phyloP scores from a whole-genome alignment of 2,113 vertebrate species.

The Oryzias woworae region DNA sequence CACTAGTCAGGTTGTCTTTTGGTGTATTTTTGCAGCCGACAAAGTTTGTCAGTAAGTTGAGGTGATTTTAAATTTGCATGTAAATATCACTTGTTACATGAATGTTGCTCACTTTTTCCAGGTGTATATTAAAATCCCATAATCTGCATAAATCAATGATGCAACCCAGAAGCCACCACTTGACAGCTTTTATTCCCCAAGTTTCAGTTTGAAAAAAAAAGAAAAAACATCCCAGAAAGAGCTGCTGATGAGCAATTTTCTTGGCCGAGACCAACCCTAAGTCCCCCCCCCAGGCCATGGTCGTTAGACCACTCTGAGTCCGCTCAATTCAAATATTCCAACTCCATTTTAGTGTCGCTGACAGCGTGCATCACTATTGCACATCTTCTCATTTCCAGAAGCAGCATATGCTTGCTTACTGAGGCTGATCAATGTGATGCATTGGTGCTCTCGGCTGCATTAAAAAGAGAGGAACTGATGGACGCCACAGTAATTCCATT shows the following conservation, averaged over 20 bases:
- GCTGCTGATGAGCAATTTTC: slow-evolving; percentile 17
- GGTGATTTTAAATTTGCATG: too few species aligned
- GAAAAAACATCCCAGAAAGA: slow-evolving; percentile 1
- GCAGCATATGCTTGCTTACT: neutral
- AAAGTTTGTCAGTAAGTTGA: too few species aligned
- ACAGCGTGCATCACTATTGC: neutral
- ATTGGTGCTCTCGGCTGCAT: neutral
- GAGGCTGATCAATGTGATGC: neutral
- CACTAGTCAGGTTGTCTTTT: too few species aligned
- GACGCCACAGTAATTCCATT: neutral
- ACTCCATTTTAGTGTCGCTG: neutral
- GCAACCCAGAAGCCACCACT: slow-evolving; percentile 1
- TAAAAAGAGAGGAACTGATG: neutral
- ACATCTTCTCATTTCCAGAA: neutral
- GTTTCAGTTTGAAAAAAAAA: slow-evolving; percentile 4
- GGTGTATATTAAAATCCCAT: slow-evolving; percentile 5
- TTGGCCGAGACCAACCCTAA: neutral
- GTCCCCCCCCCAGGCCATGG: neutral
- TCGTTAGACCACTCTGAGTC: slow-evolving; percentile 12
- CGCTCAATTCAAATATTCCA: neutral
- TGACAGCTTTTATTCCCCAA: slow-evolving; percentile 1
- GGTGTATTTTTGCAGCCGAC: too few species aligned
- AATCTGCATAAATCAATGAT: slow-evolving; percentile 19
- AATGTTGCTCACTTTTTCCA: neutral
- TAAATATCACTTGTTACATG: too few species aligned